Conservation (phyloP, 2,113 vertebrate genomes). For the Takifugu flavidus region DNA sequence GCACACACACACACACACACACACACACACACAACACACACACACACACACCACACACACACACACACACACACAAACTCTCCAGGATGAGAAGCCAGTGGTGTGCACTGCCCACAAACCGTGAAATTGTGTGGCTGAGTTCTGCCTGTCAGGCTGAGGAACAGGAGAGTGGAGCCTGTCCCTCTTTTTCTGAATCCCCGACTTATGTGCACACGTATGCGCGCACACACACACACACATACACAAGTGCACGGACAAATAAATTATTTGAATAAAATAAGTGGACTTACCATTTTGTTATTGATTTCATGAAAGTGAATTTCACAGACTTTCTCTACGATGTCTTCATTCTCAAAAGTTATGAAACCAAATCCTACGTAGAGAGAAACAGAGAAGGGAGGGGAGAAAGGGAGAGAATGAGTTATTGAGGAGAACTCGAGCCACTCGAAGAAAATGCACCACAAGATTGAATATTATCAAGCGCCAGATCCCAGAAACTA, state of each 20-base stretch:
- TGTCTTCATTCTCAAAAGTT: slow-evolving; percentile 98
- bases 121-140: slow-evolving; percentile 57
- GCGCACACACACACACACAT: slow-evolving; percentile 20
- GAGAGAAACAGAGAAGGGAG: slow-evolving; percentile 59
- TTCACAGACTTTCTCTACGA: slow-evolving; percentile 99
- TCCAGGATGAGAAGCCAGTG: slow-evolving; percentile 66
- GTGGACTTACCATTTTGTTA: slow-evolving; percentile 99
- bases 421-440: slow-evolving; percentile 47
- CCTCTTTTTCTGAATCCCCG: slow-evolving; percentile 51
- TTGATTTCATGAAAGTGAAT: slow-evolving; percentile 99
- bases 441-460: slow-evolving; percentile 45
- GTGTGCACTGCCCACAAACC: slow-evolving; percentile 70
- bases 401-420: slow-evolving; percentile 20
- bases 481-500: slow-evolving; percentile 51
- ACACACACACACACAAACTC: slow-evolving; percentile 40
- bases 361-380: slow-evolving; percentile 95
- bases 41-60: slow-evolving; percentile 12
- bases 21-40: not conserved
- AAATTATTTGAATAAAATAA: slow-evolving; percentile 58
- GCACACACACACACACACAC: too few relatives aligned
- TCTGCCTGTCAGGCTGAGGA: slow-evolving; percentile 33
- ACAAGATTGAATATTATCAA: slow-evolving; percentile 46
- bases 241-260: slow-evolving; percentile 26
- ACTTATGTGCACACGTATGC: slow-evolving; percentile 27
- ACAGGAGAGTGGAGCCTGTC: slow-evolving; percentile 59